phyloP scores from a whole-genome alignment of 2,797 vertebrate species.

The Pseudopleuronectes americanus region DNA sequence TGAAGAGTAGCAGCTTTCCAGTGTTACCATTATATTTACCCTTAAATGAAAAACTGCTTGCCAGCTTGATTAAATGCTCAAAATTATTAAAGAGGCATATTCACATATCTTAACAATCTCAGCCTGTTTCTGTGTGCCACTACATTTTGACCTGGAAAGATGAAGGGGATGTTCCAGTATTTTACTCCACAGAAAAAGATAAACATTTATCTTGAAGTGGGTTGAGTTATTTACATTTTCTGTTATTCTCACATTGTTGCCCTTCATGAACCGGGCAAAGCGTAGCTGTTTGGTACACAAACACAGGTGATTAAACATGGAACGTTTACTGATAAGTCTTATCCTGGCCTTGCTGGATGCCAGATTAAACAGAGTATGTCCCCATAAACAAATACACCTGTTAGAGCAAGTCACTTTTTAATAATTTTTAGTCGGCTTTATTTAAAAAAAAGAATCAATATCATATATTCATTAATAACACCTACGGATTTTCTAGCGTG shows the following conservation, averaged over 20 bases:
- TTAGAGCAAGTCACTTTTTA: neutral
- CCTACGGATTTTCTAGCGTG: too few relatives aligned
- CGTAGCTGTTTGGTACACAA: neutral
- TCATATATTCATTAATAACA: too few relatives aligned
- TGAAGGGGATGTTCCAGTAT: neutral
- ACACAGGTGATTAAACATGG: neutral
- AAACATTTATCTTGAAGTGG: neutral
- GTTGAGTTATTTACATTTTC: neutral
- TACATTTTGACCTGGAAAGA: neutral
- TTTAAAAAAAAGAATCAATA: too few relatives aligned
- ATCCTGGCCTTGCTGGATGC: neutral
- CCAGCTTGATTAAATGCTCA: neutral
- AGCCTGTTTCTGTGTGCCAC: neutral
- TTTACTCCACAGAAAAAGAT: neutral
- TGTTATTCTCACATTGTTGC: neutral
- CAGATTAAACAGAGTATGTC: neutral
- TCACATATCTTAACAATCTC: too few relatives aligned
- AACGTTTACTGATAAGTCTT: neutral
- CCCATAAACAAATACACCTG: neutral
- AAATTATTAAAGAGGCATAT: conserved; percentile 23
- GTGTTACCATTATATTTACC: neutral
- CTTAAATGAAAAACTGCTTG: neutral
- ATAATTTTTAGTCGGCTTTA: too few relatives aligned
- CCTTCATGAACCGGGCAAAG: neutral
- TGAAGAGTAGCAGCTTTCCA: neutral